Base-by-base conservation (phyloP, 2,113 vertebrate genomes). In the Morone chrysops region DNA sequence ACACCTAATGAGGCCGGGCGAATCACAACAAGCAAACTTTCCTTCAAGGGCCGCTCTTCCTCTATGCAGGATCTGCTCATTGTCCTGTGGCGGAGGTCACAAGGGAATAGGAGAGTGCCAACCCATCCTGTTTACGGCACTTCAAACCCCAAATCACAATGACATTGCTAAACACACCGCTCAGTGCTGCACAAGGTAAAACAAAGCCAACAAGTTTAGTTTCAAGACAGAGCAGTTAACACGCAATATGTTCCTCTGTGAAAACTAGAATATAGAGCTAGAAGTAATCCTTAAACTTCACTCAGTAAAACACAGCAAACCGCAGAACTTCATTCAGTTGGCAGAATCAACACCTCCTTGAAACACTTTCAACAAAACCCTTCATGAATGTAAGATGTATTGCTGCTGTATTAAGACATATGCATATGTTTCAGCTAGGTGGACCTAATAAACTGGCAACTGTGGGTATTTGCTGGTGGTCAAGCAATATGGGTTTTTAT, bases 41-140 rank as follows among this genome's bases (percentile, higher is more conserved):
- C 81, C 79, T 75, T 78, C 14, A 48, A 86, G 41, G 25, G 61
- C 47, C 4, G 50, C 47, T 70, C 70, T 83, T 88, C 81, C 84
- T 91, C 78, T 80, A 20, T 14, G 16, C 70, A 78, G 80, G 82
- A 76, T 75, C 61, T 78, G 71, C 82, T 89, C 86, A 89, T 92
- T 93, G 91, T 93, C 83, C 84, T 41, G 67, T 18, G 76, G 70
- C 7, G 25, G 71, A 53, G 59, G 65, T 82, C 81, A 76, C 75
- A 41, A 71, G 62, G 81, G 84, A 86, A 80, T 68, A 78, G 87
- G 38, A 92, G 81, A 82, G 85, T 36, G 82, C 75, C 86, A 83
- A 45, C 86, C 90, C 91, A 81, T 95, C 94, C 94, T 95, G 93
- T 95, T 95, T 92, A 92, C 87, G 5, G 18, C 72, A 84, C 89